Base-by-base conservation (phyloP, 2,888 invertebrate genomes). In the Subacronicta megacephala region DNA sequence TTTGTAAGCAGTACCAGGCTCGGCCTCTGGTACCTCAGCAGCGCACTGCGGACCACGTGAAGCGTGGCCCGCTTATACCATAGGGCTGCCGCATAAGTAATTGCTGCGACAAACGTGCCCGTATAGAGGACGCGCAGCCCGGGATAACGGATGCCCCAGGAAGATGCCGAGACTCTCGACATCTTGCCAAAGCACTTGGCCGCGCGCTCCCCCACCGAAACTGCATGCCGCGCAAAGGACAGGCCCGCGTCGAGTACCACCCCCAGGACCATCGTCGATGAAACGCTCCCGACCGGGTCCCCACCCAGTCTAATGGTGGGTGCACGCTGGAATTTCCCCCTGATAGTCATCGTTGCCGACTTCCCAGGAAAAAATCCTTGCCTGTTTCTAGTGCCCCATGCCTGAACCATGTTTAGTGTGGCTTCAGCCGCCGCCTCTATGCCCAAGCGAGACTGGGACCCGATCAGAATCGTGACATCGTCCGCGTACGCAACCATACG, bases 401-500 rank as follows among this genome's bases (percentile, higher is more conserved):
- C 56, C 0, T 47, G n/a, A 0, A 69, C 29, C 2, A 18, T 7
- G 3, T 1, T 13, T 12, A 77, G 36, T 2, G 49, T 36, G 6
- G 7, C 12, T 1, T 6, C 16, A n/a, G 70, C 62, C 9, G 56
- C 54, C 0, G 37, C 7, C 33, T 69, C 70, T 0, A 74, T 63
- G 10, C 17, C 40, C 13, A 54, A 62, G 0, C 68, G 18, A 0
- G 70, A 57, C 1, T 53, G 12, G 0, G 71, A 55, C 62, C 62
- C 72, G 2, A 80, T 45, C 12, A 75, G 13, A 0, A 78, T 3
- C 1, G 75, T 72, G 0, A 76, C 64, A 17, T 79, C 76, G 10
- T 80, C 75, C 0, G 77, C 77, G 46, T 75, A 78, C 0, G 78
- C 77, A 0, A 75, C 41, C 31, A 69, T 0, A 1, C 31, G 29